Conservation (phyloP, 2,113 vertebrate genomes). For the Genyomyrus donnyi region DNA sequence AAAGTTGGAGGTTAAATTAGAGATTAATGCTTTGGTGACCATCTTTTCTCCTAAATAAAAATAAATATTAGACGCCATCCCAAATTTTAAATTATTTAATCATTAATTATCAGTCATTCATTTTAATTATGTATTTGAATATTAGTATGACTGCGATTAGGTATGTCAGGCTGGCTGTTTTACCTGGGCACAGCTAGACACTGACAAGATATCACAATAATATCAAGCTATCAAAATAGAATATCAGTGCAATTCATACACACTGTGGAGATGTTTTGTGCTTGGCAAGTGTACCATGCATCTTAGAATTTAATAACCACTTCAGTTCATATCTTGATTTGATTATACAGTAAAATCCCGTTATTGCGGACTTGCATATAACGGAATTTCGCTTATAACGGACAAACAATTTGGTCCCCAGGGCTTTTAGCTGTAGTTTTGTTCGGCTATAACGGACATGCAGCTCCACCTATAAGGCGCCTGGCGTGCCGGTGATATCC, state of each 20-base stretch:
- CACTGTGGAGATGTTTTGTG: background rate
- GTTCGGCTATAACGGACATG: too few relatives aligned
- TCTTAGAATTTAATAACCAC: background rate
- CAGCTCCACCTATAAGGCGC: too few relatives aligned
- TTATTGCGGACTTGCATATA: too few relatives aligned
- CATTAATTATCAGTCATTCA: background rate
- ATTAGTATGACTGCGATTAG: background rate
- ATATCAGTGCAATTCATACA: background rate
- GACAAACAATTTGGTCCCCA: too few relatives aligned
- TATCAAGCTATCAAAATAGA: background rate
- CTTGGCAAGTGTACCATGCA: background rate
- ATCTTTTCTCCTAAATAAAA: background rate
- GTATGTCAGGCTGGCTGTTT: background rate
- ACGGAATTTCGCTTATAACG: too few relatives aligned
- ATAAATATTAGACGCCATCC: background rate
- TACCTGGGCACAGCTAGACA: background rate
- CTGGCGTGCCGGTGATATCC: too few relatives aligned
- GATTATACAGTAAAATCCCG: background rate
- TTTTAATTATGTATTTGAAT: background rate
- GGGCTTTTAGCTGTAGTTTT: too few relatives aligned
- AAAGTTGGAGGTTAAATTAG: background rate
- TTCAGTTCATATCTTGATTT: background rate
- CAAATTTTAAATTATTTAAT: background rate
- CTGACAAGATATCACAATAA: background rate
- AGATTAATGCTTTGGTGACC: background rate